Percentiles rank a stretch among this genome's conserved stretches.
Evolutionary conservation across 2,797 vertebrate species (phyloP).

Genomic region (Enteromius unitaeniatus): DNA sequence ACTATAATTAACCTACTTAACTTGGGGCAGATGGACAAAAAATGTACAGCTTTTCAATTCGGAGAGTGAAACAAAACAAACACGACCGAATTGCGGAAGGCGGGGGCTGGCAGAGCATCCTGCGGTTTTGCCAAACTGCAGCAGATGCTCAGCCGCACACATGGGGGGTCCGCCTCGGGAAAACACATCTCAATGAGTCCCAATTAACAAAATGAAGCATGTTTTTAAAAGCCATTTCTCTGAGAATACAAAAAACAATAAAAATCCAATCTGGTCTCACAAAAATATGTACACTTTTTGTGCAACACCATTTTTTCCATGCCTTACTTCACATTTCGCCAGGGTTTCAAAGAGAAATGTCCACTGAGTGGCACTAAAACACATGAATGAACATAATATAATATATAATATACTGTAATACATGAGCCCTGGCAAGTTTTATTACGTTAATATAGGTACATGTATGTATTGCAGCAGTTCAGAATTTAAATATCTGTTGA

Average conservation of each 20-base stretch:
- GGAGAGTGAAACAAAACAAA: conserved; percentile 63
- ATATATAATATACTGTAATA: too few relatives aligned
- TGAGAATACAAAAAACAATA: not conserved
- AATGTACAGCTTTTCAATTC: conserved; percentile 59
- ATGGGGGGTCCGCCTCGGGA: conserved; percentile 20
- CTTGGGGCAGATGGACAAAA: conserved; percentile 57
- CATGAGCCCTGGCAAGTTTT: too few relatives aligned
- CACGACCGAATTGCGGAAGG: conserved; percentile 55
- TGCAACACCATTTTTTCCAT: too few relatives aligned
- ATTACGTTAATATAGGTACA: too few relatives aligned
- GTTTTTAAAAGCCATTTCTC: not conserved
- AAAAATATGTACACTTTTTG: too few relatives aligned
- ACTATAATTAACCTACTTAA: conserved; percentile 63
- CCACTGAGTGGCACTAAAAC: too few relatives aligned
- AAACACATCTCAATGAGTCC: not conserved
- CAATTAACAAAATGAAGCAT: not conserved
- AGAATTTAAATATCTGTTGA: too few relatives aligned
- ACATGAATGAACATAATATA: too few relatives aligned
- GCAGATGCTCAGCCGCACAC: conserved; percentile 37
- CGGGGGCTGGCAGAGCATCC: conserved; percentile 60
- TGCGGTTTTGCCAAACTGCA: conserved; percentile 61
- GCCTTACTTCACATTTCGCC: too few relatives aligned
- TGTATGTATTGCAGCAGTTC: too few relatives aligned
- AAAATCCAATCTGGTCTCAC: too few relatives aligned
- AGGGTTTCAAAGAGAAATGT: too few relatives aligned